phyloP scores from a whole-genome alignment of 1,140 invertebrate species.

The Elysia chlorotica region DNA sequence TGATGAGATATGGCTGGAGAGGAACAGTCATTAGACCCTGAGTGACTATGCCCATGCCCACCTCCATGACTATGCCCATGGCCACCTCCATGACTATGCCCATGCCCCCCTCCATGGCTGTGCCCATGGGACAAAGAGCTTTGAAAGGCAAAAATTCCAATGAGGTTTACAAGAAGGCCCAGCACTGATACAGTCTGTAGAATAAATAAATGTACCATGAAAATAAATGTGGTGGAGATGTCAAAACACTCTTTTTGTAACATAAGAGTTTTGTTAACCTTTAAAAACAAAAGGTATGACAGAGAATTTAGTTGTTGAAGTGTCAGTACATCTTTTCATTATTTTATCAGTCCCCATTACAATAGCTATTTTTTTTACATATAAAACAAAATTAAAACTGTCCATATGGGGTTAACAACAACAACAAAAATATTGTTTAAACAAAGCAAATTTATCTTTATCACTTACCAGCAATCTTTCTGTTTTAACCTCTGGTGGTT shows the following conservation, averaged over 20 bases:
- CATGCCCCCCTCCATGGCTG: slow-evolving; percentile 58
- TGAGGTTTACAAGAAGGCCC: slow-evolving; percentile 91
- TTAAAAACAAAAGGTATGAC: neutral
- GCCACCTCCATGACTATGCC: slow-evolving; percentile 36
- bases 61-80: slow-evolving; percentile 41
- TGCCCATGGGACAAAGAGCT: slow-evolving; percentile 70
- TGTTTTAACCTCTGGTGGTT: slow-evolving; percentile 69
- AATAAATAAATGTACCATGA: too few species aligned
- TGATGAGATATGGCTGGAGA: slow-evolving; percentile 36
- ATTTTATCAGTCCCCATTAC: too few species aligned
- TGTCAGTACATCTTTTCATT: too few species aligned
- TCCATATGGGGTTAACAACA: too few species aligned
- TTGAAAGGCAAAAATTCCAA: slow-evolving; percentile 95
- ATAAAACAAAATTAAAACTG: too few species aligned
- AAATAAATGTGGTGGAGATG: too few species aligned
- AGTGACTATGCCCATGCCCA: slow-evolving; percentile 15
- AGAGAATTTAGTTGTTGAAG: neutral
- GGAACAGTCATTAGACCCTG: neutral
- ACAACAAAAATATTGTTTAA: too few species aligned
- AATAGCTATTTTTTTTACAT: too few species aligned
- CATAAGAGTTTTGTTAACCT: neutral
- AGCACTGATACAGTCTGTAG: slow-evolving; percentile 83
- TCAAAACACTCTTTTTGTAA: too few species aligned
- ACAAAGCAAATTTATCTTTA: too few species aligned
- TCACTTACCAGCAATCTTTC: slow-evolving; percentile 66